Evolutionary conservation across 2,888 invertebrate genomes (phyloP), one percentile per base, ranked within the genome.

Genomic region (Hypsopygia costalis): DNA sequence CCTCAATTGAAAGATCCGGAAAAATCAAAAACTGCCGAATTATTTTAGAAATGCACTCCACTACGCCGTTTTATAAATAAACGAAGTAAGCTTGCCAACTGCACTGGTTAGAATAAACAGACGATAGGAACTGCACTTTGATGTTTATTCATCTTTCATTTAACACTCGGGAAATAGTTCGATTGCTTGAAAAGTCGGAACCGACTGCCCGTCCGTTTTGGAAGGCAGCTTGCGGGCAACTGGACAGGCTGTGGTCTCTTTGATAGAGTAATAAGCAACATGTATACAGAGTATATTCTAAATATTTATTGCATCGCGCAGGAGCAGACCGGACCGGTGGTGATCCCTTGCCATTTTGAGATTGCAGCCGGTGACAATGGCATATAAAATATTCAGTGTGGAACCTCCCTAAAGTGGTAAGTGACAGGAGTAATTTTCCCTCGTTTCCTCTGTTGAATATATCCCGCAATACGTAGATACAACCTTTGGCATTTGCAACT

Each of bases 31-130:
- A 29, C 11, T 25, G 2, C 25, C 21, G 2, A 8, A 4, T 25
- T 25, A 7, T 31, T 31, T 4, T 10, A 31, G 25, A 25, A 25
- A 25, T 25, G 11, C 31, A 12, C 31, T 11, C 11, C 31, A 31
- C 31, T 31, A 11, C 8, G 31, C 11, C 6, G 8, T 31, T 16
- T 39, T 44, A 44, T 34, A 41, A 44, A 44, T 43, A 47, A 31
- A 33, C 33, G 32, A 1, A 27, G 33, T 36, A 10, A 22, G 6
- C 35, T 44, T 34, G 40, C 36, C 36, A 36, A 43, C 33, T 36
- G 36, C 38, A 39, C 34, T 27, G 21, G 11, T 8, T 11, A 30
- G 2, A 11, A 31, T 11, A 11, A 30, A 30, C 11, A 31, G 12
- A 31, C 31, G 1, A 1, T 6, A 11, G 25, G 25, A 8, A 25